Evolutionary conservation across 2,113 vertebrate species (phyloP), one percentile per base, ranked within the genome.

Genomic region (Climacteris rufus): DNA sequence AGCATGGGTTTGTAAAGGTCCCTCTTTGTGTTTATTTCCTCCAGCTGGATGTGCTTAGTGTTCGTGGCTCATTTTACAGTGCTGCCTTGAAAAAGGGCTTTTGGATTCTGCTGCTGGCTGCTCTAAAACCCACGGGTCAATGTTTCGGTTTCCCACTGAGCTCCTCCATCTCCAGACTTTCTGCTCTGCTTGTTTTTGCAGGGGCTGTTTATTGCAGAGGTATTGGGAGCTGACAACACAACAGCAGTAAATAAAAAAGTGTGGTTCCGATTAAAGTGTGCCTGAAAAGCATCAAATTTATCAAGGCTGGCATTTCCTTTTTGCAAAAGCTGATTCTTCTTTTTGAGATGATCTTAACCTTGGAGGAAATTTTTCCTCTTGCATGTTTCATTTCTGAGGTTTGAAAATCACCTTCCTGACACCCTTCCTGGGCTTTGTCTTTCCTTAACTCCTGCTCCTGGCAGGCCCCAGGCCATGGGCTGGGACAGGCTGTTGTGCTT

Each of bases 121-220:
- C 81, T 83, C 22, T 74, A 50, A 81, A 86, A 49, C 60, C 50
- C 5, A 1, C 35, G 30, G 30, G 12, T 30, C 37, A 54, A 30
- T 72, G 54, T 23, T 82, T 82, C 1, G 0, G 31, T 35, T 90
- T 85, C 23, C 33, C 0, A 0, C 37, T 23, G 20, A 45, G 37
- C 8, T 53, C 33, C 17, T 61, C 54, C 37, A 27, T 56, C 66
- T 75, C 65, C 45, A 82, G 50, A 45, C 50, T 37, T 72, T 76
- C 25, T 64, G 44, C 52, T 49, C 49, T 63, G 28, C n/a, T 82
- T 45, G 3, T 50, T 72, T 92, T 56, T n/a, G 25, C 37, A 10
- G 2, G 1, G 31, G 57, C 69, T 82, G 72, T 44, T 84, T 57
- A 42, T 44, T 79, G 35, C 50, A 57, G 54, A 35, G 25, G 28